Base-by-base conservation (phyloP, 2,797 vertebrate genomes). In the Hephaestus fuliginosus region DNA sequence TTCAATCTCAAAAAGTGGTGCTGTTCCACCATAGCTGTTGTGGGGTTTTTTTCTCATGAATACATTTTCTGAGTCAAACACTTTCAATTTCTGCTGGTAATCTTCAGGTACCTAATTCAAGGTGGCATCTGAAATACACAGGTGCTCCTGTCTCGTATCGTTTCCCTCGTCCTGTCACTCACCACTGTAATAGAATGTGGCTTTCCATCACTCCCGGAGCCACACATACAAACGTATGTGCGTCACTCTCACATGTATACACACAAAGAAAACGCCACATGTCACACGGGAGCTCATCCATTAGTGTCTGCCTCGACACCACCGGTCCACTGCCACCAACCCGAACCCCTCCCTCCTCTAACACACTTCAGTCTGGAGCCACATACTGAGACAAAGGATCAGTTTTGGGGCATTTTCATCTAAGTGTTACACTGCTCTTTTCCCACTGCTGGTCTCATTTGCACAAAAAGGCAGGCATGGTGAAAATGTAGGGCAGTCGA, bases 401-500 rank as follows among this genome's bases (percentile, higher is more conserved):
- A 61, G n/a, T 55, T 82, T 57, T 56, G 57, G 43, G 66, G 49
- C 57, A 14, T 74, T 86, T 81, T 74, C 36, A 67, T 86, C 57
- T 36, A 4, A 4, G 58, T 58, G 57, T 48, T 48, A 18, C 52
- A 20, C 15, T 68, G 71, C 28, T 70, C 57, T 72, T 78, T 71
- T 70, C 79, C 76, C 49, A 44, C 70, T 46, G 74, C 74, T 60
- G 2, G 11, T 80, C 68, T 83, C 64, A 67, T 83, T 81, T 74
- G 73, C 62, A 72, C 56, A 85, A 84, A 89, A 80, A 72, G 11
- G 25, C 30, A 28, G 20, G 7, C 41, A 14, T 4, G 1, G 64
- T 86, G 83, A 85, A 71, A 80, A 93, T 92, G 44, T 80, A 86
- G 86, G 82, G 20, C 84, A 89, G 87, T 92, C 87, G 43, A 94